Conservation (phyloP, 2,888 invertebrate species). For the Latheticus oryzae region DNA sequence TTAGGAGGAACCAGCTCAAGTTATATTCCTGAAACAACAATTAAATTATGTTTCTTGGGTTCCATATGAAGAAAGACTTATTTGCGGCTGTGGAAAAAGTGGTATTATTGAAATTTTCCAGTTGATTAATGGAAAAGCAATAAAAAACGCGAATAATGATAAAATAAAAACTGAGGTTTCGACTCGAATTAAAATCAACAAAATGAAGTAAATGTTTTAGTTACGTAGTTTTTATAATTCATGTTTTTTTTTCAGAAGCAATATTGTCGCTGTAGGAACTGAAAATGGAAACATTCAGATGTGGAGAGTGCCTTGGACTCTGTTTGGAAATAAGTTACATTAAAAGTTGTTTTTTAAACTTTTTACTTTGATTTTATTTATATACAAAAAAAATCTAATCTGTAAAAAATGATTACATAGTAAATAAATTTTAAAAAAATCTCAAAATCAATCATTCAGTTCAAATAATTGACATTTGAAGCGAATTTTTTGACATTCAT, state of each 20-base stretch:
- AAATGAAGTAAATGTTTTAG: conserved; percentile 45
- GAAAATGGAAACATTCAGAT: conserved; percentile 59
- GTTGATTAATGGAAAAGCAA: conserved; percentile 54
- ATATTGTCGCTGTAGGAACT: conserved; percentile 58
- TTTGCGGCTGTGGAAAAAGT: conserved; percentile 59
- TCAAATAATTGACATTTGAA: no score
- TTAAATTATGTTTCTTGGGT: conserved; percentile 57
- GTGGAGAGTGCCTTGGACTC: conserved; percentile 62
- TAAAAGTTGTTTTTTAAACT: not conserved
- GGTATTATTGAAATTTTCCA: conserved; percentile 60
- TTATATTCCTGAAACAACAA: conserved; percentile 58
- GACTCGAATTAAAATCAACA: conserved; percentile 49
- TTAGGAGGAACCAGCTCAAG: conserved; percentile 61
- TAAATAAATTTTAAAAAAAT: no score
- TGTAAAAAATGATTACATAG: no score
- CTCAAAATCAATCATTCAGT: no score
- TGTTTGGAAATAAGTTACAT: conserved; percentile 38
- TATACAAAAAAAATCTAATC: not conserved
- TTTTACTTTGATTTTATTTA: not conserved
- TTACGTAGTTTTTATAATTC: conserved; percentile 15
- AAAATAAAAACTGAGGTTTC: conserved; percentile 43
- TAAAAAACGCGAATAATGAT: conserved; percentile 50
- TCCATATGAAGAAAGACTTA: conserved; percentile 59
- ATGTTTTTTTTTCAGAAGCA: conserved; percentile 52
- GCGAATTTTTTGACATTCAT: no score